A percentile compares a stretch with the other conserved stretches of the same genome.
These are phyloP conservation scores for Melinopterus prodromus DNA, from an alignment of 2,888 invertebrate species.

Conservation along the genomic window DNA sequence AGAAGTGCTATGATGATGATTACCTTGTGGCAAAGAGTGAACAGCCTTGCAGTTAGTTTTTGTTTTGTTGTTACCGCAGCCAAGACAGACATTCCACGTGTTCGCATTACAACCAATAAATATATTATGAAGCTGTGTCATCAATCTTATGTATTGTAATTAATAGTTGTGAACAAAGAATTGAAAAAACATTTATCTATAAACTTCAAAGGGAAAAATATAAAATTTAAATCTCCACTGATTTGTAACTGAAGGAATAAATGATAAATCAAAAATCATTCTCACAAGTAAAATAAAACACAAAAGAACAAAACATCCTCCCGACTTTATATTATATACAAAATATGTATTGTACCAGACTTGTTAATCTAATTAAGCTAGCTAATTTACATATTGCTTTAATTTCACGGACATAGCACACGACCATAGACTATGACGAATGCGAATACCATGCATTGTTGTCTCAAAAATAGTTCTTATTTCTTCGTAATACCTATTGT, in stretches of 20 bases:
- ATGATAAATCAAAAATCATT: too few relatives aligned
- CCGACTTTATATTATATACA: too few relatives aligned
- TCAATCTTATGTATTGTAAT: neutral
- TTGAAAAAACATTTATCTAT: too few relatives aligned
- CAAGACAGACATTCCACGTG: neutral
- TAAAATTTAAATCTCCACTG: too few relatives aligned
- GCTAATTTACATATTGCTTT: conserved; percentile 4
- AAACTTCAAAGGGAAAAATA: too few relatives aligned
- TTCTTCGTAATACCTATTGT: neutral
- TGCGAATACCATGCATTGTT: neutral
- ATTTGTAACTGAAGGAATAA: too few relatives aligned
- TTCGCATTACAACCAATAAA: neutral
- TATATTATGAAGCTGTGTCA: neutral
- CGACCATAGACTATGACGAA: neutral
- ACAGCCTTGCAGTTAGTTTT: neutral
- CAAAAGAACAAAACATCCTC: too few relatives aligned
- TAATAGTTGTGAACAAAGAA: too few relatives aligned
- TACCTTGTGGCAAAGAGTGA: neutral
- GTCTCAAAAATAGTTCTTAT: neutral
- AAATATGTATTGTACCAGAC: neutral
- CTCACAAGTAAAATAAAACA: neutral
- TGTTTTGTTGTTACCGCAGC: neutral
- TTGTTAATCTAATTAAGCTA: neutral
- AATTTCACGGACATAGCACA: neutral
- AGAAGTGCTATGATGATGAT: neutral